Conservation (phyloP, 2,113 vertebrate species). For the Tyrannus savana region DNA sequence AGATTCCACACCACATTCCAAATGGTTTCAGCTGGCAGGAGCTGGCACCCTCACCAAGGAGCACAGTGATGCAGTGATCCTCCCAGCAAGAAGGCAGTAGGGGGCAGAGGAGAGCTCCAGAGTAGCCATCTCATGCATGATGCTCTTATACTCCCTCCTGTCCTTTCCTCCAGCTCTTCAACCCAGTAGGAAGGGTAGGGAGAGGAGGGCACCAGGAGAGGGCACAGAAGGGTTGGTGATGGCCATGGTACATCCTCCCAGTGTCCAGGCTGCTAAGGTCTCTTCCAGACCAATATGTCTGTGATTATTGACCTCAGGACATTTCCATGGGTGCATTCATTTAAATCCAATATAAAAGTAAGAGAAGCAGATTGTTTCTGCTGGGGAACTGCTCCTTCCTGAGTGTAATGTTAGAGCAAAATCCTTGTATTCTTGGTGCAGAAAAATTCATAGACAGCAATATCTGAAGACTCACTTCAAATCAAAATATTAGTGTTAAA, state of each 20-base stretch:
- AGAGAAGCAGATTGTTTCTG: background rate
- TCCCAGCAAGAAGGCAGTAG: background rate
- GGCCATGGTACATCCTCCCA: background rate
- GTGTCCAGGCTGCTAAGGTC: background rate
- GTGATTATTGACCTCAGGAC: background rate
- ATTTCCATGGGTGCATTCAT: background rate
- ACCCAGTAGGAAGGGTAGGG: background rate
- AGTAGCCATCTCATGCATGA: background rate
- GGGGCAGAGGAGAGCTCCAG: background rate
- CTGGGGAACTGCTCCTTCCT: background rate
- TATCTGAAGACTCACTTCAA: background rate
- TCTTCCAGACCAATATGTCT: background rate
- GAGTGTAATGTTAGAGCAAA: background rate
- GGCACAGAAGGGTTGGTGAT: background rate
- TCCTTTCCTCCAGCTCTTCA: background rate
- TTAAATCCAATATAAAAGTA: background rate
- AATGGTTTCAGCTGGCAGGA: background rate
- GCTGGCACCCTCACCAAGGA: background rate
- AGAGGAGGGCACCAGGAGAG: background rate
- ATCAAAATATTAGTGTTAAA: background rate
- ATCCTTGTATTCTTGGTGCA: background rate
- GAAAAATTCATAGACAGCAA: background rate
- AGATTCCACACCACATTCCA: background rate
- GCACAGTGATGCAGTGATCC: fast-evolving
- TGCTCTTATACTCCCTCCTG: background rate